phyloP scores from a whole-genome alignment of 2,888 invertebrate genomes.

The Seira sanloemensis region DNA sequence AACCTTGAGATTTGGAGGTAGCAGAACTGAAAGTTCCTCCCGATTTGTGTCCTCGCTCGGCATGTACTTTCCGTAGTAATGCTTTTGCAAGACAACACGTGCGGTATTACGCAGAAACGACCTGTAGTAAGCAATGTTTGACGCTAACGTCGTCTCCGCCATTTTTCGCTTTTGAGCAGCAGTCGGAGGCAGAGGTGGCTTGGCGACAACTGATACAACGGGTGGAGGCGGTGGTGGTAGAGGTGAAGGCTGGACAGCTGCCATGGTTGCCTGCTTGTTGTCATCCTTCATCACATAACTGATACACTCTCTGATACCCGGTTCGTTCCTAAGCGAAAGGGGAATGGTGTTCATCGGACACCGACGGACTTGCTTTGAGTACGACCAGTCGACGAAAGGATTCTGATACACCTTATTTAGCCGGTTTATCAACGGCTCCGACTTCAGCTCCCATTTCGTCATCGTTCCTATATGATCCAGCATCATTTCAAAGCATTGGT shows the following conservation, averaged over 20 bases:
- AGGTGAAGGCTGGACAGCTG: conserved; percentile 14
- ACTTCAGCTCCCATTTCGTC: conserved; percentile 80
- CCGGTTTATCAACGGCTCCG: conserved; percentile 76
- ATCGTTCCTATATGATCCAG: conserved; percentile 87
- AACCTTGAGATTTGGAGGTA: conserved; percentile 37
- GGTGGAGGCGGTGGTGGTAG: conserved; percentile 34
- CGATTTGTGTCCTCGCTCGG: background rate
- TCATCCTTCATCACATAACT: conserved; percentile 46
- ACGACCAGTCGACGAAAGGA: conserved; percentile 83
- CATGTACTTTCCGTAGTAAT: no score
- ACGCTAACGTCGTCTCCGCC: conserved; percentile 70
- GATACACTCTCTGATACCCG: conserved; percentile 47
- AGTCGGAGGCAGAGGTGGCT: conserved; percentile 30
- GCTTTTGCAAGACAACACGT: no score
- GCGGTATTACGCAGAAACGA: conserved; percentile 69
- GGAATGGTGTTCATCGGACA: conserved; percentile 33
- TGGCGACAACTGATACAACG: background rate
- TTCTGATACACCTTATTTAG: conserved; percentile 79
- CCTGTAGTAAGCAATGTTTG: conserved; percentile 72
- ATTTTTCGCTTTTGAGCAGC: conserved; percentile 72
- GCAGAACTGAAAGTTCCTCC: no score
- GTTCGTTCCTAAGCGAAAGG: conserved; percentile 34
- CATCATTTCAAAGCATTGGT: conserved; percentile 88
- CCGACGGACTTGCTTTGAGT: conserved; percentile 47
- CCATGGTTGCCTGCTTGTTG: background rate